A percentile compares a stretch with the other conserved stretches of the same genome.
phyloP scores from a whole-genome alignment of 2,888 invertebrate species.

The Hofmannophila pseudospretella region DNA sequence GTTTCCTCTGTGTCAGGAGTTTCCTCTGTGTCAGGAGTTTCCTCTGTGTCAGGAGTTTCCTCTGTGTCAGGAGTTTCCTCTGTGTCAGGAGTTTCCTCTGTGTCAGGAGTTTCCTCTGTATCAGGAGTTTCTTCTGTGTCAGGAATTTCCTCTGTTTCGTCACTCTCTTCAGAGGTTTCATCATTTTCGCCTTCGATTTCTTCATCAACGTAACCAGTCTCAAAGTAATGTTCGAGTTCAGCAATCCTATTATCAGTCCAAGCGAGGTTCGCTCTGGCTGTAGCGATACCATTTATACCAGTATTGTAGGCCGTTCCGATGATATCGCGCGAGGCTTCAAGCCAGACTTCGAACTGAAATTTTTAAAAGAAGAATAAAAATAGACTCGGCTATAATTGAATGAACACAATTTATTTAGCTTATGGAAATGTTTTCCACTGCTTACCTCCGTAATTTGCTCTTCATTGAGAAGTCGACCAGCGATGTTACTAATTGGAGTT shows the following conservation, averaged over 20 bases:
- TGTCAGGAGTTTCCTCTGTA: conserved; percentile 1
- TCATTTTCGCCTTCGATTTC: conserved; percentile 23
- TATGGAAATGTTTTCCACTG: neutral
- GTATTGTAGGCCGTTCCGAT: conserved; percentile 43
- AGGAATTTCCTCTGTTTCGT: neutral
- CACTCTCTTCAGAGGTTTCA: conserved; percentile 10
- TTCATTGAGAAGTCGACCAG: conserved; percentile 47
- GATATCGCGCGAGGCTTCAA: conserved; percentile 28
- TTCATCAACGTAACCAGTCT: conserved; percentile 48
- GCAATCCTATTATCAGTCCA: conserved; percentile 40
- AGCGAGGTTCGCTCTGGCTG: conserved; percentile 36
- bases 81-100: conserved; percentile 4
- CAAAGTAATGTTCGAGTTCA: conserved; percentile 48
- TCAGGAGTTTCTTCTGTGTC: conserved; percentile 11
- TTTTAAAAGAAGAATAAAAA: neutral
- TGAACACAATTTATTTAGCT: neutral
- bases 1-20: neutral
- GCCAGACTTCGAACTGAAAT: conserved; percentile 48
- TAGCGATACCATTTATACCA: conserved; percentile 30
- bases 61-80: conserved; percentile 6
- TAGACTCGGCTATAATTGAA: neutral
- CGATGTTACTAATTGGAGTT: conserved; percentile 43
- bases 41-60: conserved; percentile 4
- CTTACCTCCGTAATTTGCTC: conserved; percentile 46
- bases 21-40: conserved; percentile 1